Evolutionary conservation across 2,888 invertebrate genomes (phyloP).

Genomic region (Cistogaster globosa): DNA sequence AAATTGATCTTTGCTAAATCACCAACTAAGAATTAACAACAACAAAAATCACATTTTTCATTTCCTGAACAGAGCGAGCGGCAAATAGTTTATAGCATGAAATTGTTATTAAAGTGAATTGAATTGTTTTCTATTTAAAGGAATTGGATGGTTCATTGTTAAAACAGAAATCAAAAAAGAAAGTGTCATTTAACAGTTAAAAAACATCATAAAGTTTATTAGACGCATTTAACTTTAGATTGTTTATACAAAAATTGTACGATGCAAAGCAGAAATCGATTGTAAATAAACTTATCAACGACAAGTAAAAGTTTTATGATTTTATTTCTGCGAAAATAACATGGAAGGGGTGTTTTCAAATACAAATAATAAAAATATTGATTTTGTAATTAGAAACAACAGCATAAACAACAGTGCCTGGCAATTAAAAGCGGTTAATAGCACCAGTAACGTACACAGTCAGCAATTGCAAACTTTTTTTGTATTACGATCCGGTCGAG

Average conservation of each 20-base stretch:
- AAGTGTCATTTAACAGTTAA: background rate
- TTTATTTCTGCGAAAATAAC: conserved; percentile 27
- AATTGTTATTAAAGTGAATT: background rate
- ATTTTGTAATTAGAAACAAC: conserved; percentile 40
- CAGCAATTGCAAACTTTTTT: conserved; percentile 27
- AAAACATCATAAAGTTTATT: background rate
- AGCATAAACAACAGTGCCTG: conserved; percentile 26
- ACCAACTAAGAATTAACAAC: conserved; percentile 6
- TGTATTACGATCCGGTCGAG: conserved; percentile 21
- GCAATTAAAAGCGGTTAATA: conserved; percentile 30
- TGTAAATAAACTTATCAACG: background rate
- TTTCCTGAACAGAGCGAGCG: conserved; percentile 12
- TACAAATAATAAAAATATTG: conserved; percentile 36
- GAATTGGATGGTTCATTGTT: background rate
- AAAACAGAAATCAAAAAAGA: background rate
- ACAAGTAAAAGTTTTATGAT: conserved; percentile 4
- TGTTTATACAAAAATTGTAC: background rate
- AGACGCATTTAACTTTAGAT: background rate
- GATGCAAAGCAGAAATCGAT: background rate
- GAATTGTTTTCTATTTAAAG: background rate
- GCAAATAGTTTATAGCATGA: background rate
- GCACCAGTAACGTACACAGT: background rate
- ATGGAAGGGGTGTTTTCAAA: conserved; percentile 48
- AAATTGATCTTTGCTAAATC: conserved; percentile 43
- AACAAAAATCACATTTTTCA: conserved; percentile 51